Evolutionary conservation across 1,140 invertebrate species (phyloP).

Genomic region (Carposina sasakii): DNA sequence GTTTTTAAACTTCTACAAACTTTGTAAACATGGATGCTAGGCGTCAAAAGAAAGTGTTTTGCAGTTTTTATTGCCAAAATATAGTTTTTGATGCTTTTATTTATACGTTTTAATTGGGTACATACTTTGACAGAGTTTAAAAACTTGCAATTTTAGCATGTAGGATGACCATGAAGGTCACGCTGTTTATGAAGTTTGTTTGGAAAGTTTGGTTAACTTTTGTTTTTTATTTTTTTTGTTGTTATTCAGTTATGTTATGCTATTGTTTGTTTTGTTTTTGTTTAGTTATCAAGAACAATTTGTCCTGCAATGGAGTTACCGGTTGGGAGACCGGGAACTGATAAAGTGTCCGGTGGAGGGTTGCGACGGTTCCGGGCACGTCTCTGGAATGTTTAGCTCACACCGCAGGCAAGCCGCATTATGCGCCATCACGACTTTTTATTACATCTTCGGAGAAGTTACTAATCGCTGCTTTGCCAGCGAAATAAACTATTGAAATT

Average conservation of each 20-base stretch:
- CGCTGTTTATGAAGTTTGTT: constrained; percentile 16
- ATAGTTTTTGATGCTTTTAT: no score
- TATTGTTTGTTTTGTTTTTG: constrained; percentile 27
- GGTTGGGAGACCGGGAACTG: constrained; percentile 65
- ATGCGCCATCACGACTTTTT: no score
- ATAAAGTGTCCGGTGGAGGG: constrained; percentile 93
- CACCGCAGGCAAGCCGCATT: constrained; percentile 77
- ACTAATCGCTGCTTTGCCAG: no score
- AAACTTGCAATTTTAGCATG: no score
- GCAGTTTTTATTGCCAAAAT: no score
- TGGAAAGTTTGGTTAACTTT: constrained; percentile 1
- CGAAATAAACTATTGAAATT: no score
- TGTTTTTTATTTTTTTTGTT: constrained; percentile 18
- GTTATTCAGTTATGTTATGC: constrained; percentile 11
- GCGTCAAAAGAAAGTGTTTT: no score
- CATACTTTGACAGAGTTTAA: no score
- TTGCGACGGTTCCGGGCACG: constrained; percentile 90
- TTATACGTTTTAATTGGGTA: no score
- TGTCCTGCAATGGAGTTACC: constrained; percentile 45
- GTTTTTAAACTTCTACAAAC: no score
- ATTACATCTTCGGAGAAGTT: no score
- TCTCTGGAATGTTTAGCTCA: constrained; percentile 89
- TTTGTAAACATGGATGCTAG: constrained; percentile 42
- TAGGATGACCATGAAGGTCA: constrained; percentile 10
- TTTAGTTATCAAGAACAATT: constrained; percentile 3